phyloP scores from a whole-genome alignment of 2,888 invertebrate genomes.

The Xanthorhoe spadicearia region DNA sequence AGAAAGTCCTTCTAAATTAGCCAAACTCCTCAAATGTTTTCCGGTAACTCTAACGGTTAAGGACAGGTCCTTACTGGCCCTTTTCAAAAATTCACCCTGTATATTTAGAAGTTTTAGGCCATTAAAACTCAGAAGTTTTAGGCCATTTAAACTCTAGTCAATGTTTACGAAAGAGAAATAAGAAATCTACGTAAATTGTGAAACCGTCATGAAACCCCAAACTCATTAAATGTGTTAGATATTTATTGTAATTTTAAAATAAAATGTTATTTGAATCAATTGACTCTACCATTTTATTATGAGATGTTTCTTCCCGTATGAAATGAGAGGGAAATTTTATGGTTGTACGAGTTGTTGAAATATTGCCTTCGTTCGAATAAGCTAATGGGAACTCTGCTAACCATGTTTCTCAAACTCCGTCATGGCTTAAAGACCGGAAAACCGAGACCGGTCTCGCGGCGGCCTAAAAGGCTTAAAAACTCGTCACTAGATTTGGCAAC shows the following conservation, averaged over 20 bases:
- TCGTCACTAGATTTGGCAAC: no score
- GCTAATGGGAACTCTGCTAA: no score
- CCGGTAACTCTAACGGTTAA: no score
- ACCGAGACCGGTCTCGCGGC: no score
- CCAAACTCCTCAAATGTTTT: no score
- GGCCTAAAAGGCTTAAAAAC: no score
- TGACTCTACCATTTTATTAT: slow-evolving; percentile 47
- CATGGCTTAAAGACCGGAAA: no score
- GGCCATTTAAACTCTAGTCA: background rate
- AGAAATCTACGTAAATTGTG: background rate
- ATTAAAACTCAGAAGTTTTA: background rate
- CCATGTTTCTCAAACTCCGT: no score
- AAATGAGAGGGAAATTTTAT: slow-evolving; percentile 38
- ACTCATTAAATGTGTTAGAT: slow-evolving; percentile 36
- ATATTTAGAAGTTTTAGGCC: no score
- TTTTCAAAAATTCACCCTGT: no score
- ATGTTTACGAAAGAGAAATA: background rate
- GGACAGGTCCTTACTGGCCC: no score
- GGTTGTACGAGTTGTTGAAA: slow-evolving; percentile 37
- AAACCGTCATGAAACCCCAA: slow-evolving; percentile 34
- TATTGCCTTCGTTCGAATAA: background rate
- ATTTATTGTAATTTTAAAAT: slow-evolving; percentile 33
- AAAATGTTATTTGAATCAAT: slow-evolving; percentile 40
- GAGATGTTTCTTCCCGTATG: slow-evolving; percentile 51
- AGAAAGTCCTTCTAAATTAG: no score